Conservation (phyloP, 2,888 invertebrate species). For the Caenorhabditis sp. region DNA sequence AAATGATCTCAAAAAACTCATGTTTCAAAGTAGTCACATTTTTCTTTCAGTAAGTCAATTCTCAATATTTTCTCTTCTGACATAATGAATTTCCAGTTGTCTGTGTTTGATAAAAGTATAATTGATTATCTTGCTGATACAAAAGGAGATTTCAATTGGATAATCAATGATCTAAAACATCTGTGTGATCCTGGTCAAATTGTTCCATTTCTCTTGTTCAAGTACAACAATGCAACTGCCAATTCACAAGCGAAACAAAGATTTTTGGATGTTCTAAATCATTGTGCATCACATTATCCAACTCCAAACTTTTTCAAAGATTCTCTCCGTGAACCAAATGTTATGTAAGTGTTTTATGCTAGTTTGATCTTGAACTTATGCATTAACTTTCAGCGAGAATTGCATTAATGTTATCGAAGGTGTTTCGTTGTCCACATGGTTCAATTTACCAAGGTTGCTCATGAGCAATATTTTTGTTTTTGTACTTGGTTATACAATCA, state of each 20-base stretch:
- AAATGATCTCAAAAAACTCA: neutral
- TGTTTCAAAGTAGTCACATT: slow-evolving; percentile 2
- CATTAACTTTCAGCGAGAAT: neutral
- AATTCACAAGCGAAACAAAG: neutral
- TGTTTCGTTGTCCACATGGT: neutral
- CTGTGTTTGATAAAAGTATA: slow-evolving; percentile 2
- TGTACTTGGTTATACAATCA: neutral
- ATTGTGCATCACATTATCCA: neutral
- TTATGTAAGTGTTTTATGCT: neutral
- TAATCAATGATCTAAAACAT: neutral
- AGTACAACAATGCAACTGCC: neutral
- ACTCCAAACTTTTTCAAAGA: neutral
- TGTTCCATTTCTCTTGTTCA: neutral
- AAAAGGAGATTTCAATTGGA: neutral
- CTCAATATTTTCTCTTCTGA: neutral
- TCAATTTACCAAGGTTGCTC: neutral
- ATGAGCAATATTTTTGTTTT: neutral
- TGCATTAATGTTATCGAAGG: neutral
- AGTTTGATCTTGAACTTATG: neutral
- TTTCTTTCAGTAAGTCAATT: neutral
- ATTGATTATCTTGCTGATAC: slow-evolving; percentile 5
- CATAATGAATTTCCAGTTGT: neutral
- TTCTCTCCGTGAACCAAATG: neutral
- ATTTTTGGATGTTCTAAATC: neutral
- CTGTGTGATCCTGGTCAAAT: neutral